Evolutionary conservation across 2,888 invertebrate genomes (phyloP), one percentile per base, ranked within the genome.

Genomic region (Bellardia pandia): DNA sequence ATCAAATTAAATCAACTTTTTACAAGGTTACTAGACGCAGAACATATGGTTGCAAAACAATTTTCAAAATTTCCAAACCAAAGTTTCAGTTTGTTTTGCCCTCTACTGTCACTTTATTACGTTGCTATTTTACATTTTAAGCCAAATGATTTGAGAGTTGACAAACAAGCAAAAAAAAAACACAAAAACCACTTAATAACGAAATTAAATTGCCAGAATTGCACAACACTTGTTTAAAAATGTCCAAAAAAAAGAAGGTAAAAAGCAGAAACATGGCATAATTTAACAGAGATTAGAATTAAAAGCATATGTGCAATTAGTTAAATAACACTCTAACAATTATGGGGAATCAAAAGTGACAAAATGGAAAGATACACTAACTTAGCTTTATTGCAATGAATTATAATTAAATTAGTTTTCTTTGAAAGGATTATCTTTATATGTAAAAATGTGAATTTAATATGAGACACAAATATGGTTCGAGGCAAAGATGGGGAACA

Each of bases 311-410:
- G 42, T 23, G 42, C 42, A 66, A 66, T 66, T 42, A 42, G 16
- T 16, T 66, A 42, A 66, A 66, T 45, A 66, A 42, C 23, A 66
- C 64, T 66, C 42, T 16, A 66, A 37, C 42, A 66, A 66, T 42
- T 42, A 64, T n/a, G 3, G 13, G 62, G 14, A n/a, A 37, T 40
- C 40, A 64, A 23, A 56, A 11, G 16, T 45, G 66, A 16, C 8
- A 64, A 16, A 42, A 66, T 3, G 23, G 23, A 45, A 51, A 37
- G 37, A 37, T 37, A 6, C 37, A 23, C 23, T 23, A 23, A 23
- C 37, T 37, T 37, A 37, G 37, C 37, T 4, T 37, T 37, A 5
- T 51, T 40, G 33, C 2, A n/a, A n/a, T 8, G 23, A 23, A 23
- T 23, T 23, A 23, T 23, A 23, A 23, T 23, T 23, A 23, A 23